Conservation (phyloP, 1,140 invertebrate species). For the Elysia chlorotica region DNA sequence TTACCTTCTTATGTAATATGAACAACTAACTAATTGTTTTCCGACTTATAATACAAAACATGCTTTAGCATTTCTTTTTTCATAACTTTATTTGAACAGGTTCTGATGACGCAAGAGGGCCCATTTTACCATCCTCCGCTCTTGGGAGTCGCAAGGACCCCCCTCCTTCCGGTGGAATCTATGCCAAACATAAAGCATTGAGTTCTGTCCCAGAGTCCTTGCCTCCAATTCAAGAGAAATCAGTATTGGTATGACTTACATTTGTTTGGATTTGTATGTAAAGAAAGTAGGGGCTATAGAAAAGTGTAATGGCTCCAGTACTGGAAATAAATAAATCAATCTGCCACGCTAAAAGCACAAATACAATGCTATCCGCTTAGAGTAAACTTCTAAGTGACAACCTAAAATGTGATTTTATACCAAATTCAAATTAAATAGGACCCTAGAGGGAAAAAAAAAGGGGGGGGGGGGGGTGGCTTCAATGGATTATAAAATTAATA, state of each 20-base stretch:
- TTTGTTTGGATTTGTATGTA: neutral
- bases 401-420: too few relatives aligned
- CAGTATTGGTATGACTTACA: conserved; percentile 1
- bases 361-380: neutral
- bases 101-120: conserved; percentile 52
- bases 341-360: too few relatives aligned
- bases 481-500: too few relatives aligned
- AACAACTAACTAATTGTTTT: too few relatives aligned
- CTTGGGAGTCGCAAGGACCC: conserved; percentile 42
- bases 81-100: neutral
- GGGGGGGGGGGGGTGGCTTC: too few relatives aligned
- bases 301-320: neutral
- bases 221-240: conserved; percentile 23
- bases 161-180: conserved; percentile 34
- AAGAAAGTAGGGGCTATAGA: neutral
- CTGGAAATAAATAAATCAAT: too few relatives aligned
- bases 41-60: neutral
- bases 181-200: conserved; percentile 29
- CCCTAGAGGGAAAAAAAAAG: too few relatives aligned
- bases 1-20: too few relatives aligned
- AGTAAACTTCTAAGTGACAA: neutral
- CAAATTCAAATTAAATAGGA: neutral
- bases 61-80: neutral
- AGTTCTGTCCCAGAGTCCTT: conserved; percentile 36
- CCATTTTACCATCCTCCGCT: conserved; percentile 39